phyloP scores from a whole-genome alignment of 2,888 invertebrate genomes.

The Drepanosiphum platanoidis region DNA sequence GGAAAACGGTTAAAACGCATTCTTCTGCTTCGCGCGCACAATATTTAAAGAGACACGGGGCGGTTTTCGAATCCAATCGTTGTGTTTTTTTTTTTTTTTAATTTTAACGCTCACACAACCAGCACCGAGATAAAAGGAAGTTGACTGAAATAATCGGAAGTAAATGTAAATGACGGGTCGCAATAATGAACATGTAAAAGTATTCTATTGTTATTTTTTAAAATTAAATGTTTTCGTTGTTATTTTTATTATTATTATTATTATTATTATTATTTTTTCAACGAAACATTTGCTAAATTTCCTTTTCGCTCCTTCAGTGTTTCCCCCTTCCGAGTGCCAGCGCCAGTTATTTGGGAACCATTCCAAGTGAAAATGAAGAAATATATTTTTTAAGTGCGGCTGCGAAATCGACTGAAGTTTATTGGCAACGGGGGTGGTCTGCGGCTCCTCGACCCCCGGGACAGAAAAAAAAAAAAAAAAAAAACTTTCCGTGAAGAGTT shows the following conservation, averaged over 20 bases:
- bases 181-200: neutral
- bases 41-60: too few relatives aligned
- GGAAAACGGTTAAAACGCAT: too few relatives aligned
- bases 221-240: neutral
- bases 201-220: neutral
- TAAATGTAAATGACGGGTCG: neutral
- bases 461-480: constrained; percentile 42
- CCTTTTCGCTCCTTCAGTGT: neutral
- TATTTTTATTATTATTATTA: neutral
- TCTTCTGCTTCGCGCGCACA: too few relatives aligned
- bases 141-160: neutral
- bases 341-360: constrained; percentile 45
- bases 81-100: too few relatives aligned
- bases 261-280: neutral
- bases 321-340: constrained; percentile 20
- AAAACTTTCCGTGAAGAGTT: constrained; percentile 48
- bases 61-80: too few relatives aligned
- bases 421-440: constrained; percentile 24
- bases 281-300: neutral
- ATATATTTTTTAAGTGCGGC: constrained; percentile 36
- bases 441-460: neutral
- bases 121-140: neutral
- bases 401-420: constrained; percentile 47
- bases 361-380: constrained; percentile 56
- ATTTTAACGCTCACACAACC: neutral